Evolutionary conservation across 2,113 vertebrate genomes (phyloP).

Genomic region (Phodopus roborovskii): DNA sequence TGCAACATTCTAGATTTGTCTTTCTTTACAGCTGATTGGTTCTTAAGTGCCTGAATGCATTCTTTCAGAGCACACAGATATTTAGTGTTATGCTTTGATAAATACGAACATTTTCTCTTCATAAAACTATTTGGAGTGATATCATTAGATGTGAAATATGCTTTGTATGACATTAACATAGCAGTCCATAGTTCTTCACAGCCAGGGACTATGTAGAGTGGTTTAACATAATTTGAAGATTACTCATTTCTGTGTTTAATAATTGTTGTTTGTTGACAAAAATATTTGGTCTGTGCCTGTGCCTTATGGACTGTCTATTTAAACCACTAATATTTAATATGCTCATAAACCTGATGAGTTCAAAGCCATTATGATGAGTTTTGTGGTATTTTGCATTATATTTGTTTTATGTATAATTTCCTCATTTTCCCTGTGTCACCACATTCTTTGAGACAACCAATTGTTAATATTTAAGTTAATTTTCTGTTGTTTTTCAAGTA

Average conservation of each 20-base stretch:
- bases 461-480: neutral
- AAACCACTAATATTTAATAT: neutral
- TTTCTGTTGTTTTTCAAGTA: neutral
- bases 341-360: neutral
- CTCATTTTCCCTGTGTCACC: neutral
- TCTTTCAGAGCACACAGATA: neutral
- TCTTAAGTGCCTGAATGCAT: neutral
- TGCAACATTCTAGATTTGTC: neutral
- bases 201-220: neutral
- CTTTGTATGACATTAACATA: neutral
- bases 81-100: neutral
- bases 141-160: neutral
- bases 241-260: neutral
- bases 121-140: neutral
- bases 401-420: neutral
- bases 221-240: neutral
- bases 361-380: neutral
- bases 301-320: neutral
- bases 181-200: neutral
- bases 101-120: neutral
- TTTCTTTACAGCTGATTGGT: neutral
- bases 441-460: neutral
- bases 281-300: neutral
- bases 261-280: neutral
- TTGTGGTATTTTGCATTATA: neutral